Base-by-base conservation (phyloP, 2,888 invertebrate species). In the Phortica okadai region DNA sequence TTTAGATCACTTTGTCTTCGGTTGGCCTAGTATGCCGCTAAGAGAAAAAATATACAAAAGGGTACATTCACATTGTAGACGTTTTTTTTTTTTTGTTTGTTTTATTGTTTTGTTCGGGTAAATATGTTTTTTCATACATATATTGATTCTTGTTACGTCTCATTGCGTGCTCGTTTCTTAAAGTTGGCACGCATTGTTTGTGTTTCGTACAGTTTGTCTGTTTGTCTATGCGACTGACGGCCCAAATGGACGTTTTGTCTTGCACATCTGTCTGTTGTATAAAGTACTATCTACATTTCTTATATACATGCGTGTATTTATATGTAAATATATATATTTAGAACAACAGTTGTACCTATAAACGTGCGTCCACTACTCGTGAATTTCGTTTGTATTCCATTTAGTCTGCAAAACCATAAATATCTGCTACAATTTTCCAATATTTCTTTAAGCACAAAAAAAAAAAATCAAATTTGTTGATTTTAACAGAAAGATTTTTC, bases 361-460 rank as follows among this genome's bases (percentile, higher is more conserved):
- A 4, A 62, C 16, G 8, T 8, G 21, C 25, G 59, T 62, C 16
- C 59, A 62, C 59, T 62, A 14, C 50, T 50, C 14, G 50, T 62
- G 25, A 62, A 62, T 62, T 25, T 62, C 25, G 10, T 62, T 62
- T 62, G 25, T 62, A 4, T 62, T 50, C 6, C 10, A 11, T 62
- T 21, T 62, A 21, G 16, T 62, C 10, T 62, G 21, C 16, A 25
- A 62, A 62, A 62, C 25, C 70, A 72, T 42, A 70, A 70, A 70
- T 70, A 70, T 70, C 50, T 70, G 69, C 54, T 54, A 21, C 56
- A 16, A n/a, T 69, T 69, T 42, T 69, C 16, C 69, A 69, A 69
- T 45, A 69, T 62, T 21, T 62, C n/a, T 11, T 58, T 58, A 14
- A 5, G 16, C 14, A 58, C 6, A 58, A 58, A 58, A n/a, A 16